Evolutionary conservation across 2,113 vertebrate genomes (phyloP), one percentile per base, ranked within the genome.

Genomic region (Cynocephalus volans): DNA sequence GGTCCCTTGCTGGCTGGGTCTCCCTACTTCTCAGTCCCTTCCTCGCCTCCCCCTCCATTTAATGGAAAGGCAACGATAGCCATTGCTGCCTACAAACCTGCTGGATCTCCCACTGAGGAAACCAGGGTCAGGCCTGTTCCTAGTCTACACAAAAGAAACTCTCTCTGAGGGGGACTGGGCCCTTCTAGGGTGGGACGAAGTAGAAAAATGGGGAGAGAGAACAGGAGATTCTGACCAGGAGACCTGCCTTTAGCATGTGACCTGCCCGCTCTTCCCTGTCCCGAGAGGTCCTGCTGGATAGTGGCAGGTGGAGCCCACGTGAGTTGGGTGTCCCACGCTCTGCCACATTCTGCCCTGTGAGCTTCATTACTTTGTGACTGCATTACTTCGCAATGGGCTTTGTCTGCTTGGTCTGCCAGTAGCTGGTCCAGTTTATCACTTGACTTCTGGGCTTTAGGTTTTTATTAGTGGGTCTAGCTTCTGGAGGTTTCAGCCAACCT

Each of bases 341-440:
- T 0, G n/a, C 48, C 9, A 0, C 0, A 1, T 24, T 62, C 33
- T 69, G 58, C 33, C n/a, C n/a, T 2, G 1, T 0, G 26, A 62
- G 33, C 67, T 4, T 41, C 56, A 1, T 4, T 18, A 19, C 36
- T 48, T 1, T 1, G 1, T 8, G 41, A 9, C 60, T 11, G 26
- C 6, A 6, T 11, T 2, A 4, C 19, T 89, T 45, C 11, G 56
- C 80, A 3, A 0, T 3, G 0, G 23, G 8, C 54, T 58, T 56
- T n/a, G 21, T 75, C 28, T 11, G 0, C 31, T 52, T 3, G 15
- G 26, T 31, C 36, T 75, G 56, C 33, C 7, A 13, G 60, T 8
- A 2, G 80, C 5, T 13, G 41, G 26, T 28, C 19, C 54, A 3
- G 41, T 8, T 41, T 10, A 11, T 28, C 26, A 23, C 24, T 72